Conservation (phyloP, 2,797 vertebrate genomes). For the Crax fasciolata region DNA sequence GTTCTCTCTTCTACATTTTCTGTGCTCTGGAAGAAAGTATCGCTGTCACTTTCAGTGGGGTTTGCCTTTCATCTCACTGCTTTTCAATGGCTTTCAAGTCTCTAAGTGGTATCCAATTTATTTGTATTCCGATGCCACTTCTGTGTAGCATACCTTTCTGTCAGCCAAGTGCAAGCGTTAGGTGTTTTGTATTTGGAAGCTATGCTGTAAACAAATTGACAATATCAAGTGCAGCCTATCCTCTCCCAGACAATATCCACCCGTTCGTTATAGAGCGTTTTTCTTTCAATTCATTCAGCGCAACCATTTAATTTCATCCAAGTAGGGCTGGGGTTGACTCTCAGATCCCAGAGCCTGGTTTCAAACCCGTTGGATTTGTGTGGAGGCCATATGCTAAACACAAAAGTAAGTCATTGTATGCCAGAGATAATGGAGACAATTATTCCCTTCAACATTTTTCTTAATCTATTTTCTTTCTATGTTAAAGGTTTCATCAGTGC, state of each 20-base stretch:
- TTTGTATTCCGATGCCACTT: conserved; percentile 76
- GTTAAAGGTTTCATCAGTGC: not conserved
- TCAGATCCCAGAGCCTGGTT: conserved; percentile 32
- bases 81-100: conserved; percentile 63
- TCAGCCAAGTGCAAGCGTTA: conserved; percentile 50
- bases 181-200: conserved; percentile 52
- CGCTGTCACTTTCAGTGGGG: conserved; percentile 69
- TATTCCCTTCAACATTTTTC: not conserved
- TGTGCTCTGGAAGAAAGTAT: conserved; percentile 67
- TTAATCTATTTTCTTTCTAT: not conserved
- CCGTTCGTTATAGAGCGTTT: conserved; percentile 9
- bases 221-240: conserved; percentile 53
- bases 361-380: not conserved
- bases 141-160: conserved; percentile 56
- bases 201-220: conserved; percentile 66
- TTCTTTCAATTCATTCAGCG: conserved; percentile 51
- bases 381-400: not conserved
- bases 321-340: not conserved
- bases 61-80: conserved; percentile 76
- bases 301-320: conserved; percentile 8
- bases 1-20: conserved; percentile 61
- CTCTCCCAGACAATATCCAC: conserved; percentile 60
- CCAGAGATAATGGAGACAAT: not conserved
- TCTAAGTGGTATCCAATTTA: conserved; percentile 77
- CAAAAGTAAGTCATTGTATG: not conserved